Evolutionary conservation across 1,140 invertebrate species (phyloP).

Genomic region (Orius laevigatus): DNA sequence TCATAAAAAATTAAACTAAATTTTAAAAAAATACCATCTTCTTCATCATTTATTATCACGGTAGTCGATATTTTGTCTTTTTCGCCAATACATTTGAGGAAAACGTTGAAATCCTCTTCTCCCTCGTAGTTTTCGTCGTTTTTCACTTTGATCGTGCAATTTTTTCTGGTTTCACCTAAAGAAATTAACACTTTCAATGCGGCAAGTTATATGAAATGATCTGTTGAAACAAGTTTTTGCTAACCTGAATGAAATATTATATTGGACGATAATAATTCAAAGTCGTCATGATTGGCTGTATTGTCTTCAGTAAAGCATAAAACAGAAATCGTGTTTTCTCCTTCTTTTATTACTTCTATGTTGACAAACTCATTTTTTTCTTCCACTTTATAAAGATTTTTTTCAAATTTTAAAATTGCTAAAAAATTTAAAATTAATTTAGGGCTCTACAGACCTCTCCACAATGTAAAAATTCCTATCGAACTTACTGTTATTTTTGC

Average conservation of each 20-base stretch:
- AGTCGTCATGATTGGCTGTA: neutral
- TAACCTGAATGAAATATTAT: too few species aligned
- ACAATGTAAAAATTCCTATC: too few species aligned
- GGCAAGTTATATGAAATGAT: too few species aligned
- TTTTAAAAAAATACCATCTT: conserved; percentile 6
- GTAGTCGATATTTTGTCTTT: neutral
- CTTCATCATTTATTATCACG: conserved; percentile 1
- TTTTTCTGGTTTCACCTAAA: conserved; percentile 8
- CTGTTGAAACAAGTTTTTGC: too few species aligned
- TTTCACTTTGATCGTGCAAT: conserved; percentile 1
- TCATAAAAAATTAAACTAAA: neutral
- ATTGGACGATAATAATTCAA: neutral
- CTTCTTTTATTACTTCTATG: neutral
- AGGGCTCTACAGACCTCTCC: too few species aligned
- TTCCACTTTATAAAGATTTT: neutral
- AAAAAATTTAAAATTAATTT: too few species aligned
- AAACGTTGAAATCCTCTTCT: conserved; percentile 4
- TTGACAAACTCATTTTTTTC: neutral
- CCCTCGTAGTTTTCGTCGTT: conserved; percentile 5
- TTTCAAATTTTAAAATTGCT: too few species aligned
- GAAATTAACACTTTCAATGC: too few species aligned
- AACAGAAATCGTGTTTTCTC: neutral
- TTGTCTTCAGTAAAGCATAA: conserved; percentile 5
- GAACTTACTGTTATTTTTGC: too few species aligned
- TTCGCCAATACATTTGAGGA: neutral